phyloP scores from a whole-genome alignment of 2,797 vertebrate species.

The Phoeniculus purpureus region DNA sequence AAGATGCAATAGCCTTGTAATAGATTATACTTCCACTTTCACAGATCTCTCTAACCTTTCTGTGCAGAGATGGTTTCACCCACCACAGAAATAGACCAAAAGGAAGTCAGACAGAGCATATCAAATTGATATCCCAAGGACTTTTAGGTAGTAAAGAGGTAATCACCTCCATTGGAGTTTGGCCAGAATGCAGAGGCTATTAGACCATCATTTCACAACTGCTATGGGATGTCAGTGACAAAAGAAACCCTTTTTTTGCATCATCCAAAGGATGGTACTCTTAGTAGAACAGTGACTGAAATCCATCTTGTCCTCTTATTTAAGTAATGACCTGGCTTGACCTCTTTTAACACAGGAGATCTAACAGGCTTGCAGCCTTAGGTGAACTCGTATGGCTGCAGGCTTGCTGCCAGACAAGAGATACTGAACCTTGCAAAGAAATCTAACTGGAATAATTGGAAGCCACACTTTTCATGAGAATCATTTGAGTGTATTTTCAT shows the following conservation, averaged over 20 bases:
- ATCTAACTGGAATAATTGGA: not conserved
- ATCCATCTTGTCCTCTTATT: slow-evolving; percentile 13
- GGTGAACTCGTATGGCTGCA: slow-evolving; percentile 14
- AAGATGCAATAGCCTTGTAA: not conserved
- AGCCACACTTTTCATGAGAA: not conserved
- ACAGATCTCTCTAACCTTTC: not conserved
- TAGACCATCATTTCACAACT: not conserved
- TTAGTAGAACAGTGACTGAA: slow-evolving; percentile 11
- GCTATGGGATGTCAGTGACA: not conserved
- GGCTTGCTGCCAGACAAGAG: slow-evolving; percentile 14
- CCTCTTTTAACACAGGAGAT: not conserved
- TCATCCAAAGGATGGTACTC: not conserved
- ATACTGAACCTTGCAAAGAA: not conserved
- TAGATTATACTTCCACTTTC: not conserved
- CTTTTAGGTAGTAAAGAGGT: not conserved
- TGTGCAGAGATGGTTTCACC: not conserved
- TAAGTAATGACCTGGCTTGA: slow-evolving; percentile 6
- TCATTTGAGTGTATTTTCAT: fast-evolving
- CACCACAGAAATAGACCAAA: not conserved
- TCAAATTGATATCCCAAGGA: not conserved
- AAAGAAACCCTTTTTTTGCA: not conserved
- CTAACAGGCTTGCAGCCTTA: not conserved
- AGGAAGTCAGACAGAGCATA: not conserved
- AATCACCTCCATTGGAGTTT: not conserved
- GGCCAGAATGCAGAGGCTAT: not conserved